Evolutionary conservation across 2,797 vertebrate genomes (phyloP), one percentile per base, ranked within the genome.

Genomic region (Pampus argenteus): DNA sequence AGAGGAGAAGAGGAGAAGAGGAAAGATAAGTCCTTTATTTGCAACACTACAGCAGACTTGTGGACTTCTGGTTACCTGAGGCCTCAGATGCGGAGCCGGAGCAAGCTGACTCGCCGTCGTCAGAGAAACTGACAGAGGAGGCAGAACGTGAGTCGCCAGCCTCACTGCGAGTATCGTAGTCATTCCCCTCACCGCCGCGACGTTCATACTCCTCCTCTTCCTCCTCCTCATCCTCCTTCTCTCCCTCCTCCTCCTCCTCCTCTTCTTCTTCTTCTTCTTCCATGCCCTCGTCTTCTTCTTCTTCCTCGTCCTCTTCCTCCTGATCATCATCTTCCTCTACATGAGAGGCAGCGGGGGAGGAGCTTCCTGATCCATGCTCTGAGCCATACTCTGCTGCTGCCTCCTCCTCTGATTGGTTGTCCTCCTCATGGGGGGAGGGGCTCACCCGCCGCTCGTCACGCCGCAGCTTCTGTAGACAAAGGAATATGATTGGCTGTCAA

Each of bases 161-260:
- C 87, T 99, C 98, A 18, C 97, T 99, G 66, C 97, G 94, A 0
- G 97, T 99, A 76, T 99, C 98, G 10, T 99, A 99, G 88, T 99
- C 97, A 18, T 98, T 94, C 1, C 88, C 90, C 7, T 94, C 94
- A 0, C 84, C 96, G 29, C 93, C 96, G n/a, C 97, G 95, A 23
- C 96, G 95, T 83, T 97, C 97, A 17, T 96, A 95, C 54, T 97
- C 97, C 71, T 97, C 96, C 45, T 98, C 97, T 25, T 97, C 97
- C 1, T 97, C 97, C 23, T 97, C 96, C 2, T 97, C 96, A 0
- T 98, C 96, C 0, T 96, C 95, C 0, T 95, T 86, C 0, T 86
- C 78, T 2, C 81, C 78, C 1, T 83, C 83, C 2, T 81, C 86
- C 4, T 87, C 92, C 1, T 86, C 91, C 44, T 95, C 94, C 25